These are phyloP conservation scores for Drosophila virilis DNA, from an alignment of 1,140 invertebrate genomes.

Conservation along the genomic window DNA sequence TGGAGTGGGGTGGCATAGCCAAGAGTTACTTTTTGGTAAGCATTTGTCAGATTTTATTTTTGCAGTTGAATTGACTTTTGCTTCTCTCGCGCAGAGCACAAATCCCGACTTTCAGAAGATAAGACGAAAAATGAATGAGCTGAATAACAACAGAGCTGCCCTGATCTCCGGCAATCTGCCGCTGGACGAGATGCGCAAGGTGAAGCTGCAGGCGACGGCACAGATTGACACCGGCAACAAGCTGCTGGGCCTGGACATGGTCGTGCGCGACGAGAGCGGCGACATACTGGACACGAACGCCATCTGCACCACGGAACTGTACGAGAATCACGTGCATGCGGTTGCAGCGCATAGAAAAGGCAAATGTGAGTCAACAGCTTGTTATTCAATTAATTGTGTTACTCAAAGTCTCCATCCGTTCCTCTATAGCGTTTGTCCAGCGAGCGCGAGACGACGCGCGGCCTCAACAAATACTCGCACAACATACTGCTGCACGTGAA, in stretches of 20 bases:
- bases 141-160: constrained; percentile 91
- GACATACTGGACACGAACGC: constrained; percentile 91
- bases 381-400: background rate
- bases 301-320: constrained; percentile 91
- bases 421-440: constrained; percentile 53
- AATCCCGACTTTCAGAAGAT: constrained; percentile 89
- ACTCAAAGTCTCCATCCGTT: background rate
- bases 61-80: background rate
- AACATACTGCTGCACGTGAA: constrained; percentile 89
- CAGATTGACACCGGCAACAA: constrained; percentile 96
- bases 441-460: constrained; percentile 52
- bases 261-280: constrained; percentile 92
- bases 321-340: constrained; percentile 90
- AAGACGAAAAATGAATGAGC: constrained; percentile 91
- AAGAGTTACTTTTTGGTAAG: constrained; percentile 93
- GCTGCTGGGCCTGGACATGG: constrained; percentile 89
- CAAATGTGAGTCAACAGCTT: constrained; percentile 84
- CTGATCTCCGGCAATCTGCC: constrained; percentile 94
- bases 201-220: constrained; percentile 92
- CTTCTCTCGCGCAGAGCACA: constrained; percentile 44
- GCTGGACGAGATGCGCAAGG: constrained; percentile 93
- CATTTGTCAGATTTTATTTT: background rate
- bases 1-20: constrained; percentile 95
- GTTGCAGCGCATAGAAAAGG: constrained; percentile 88
- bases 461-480: constrained; percentile 86